These are phyloP conservation scores for Ascaphus truei DNA, from an alignment of 2,113 vertebrate genomes.

Conservation along the genomic window DNA sequence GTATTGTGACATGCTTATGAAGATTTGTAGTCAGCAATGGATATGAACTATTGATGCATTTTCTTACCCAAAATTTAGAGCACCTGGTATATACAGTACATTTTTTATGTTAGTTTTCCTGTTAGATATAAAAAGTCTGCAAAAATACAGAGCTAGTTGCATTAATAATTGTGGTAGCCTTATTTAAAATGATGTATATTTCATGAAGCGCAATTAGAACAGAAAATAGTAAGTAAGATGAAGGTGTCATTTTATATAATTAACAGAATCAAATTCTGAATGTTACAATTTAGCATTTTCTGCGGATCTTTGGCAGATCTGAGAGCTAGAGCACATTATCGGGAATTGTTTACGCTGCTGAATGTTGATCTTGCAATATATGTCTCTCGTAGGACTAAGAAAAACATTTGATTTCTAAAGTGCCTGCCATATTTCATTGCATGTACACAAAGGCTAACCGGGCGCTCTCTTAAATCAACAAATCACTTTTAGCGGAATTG, in stretches of 20 bases:
- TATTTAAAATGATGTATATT: slow-evolving; percentile 12
- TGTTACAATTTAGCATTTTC: slow-evolving; percentile 13
- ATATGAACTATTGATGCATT: not conserved
- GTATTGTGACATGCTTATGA: not conserved
- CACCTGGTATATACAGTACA: not conserved
- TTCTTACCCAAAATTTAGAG: not conserved
- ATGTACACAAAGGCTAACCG: too few relatives aligned
- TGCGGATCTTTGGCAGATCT: not conserved
- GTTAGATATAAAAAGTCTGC: not conserved
- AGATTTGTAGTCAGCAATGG: not conserved
- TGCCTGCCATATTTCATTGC: slow-evolving; percentile 22
- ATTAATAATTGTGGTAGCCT: slow-evolving; percentile 9
- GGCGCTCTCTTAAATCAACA: too few relatives aligned
- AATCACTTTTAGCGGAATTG: too few relatives aligned
- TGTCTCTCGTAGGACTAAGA: slow-evolving; percentile 10
- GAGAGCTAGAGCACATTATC: not conserved
- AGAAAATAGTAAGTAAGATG: not conserved
- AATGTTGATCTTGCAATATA: slow-evolving; percentile 21
- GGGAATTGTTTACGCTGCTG: slow-evolving; percentile 15
- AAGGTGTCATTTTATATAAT: slow-evolving; percentile 16
- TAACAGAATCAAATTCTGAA: slow-evolving; percentile 3
- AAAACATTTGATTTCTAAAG: slow-evolving; percentile 23
- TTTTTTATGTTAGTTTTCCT: not conserved
- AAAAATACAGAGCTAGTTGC: not conserved
- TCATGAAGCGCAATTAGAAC: slow-evolving; percentile 5